phyloP scores from a whole-genome alignment of 1,140 invertebrate species.

The Centruroides sculpturatus region DNA sequence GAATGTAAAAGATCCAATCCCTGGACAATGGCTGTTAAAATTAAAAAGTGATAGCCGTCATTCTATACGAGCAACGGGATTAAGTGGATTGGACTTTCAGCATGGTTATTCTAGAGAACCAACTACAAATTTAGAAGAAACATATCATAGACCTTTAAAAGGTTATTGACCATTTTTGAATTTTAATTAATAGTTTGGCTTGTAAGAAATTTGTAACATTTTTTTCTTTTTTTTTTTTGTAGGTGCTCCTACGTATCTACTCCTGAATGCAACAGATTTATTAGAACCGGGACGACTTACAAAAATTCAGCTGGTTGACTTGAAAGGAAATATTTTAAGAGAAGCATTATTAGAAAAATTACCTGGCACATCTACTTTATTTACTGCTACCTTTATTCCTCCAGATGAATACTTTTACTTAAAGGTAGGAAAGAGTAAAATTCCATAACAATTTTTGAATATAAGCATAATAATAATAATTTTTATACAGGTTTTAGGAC shows the following conservation, averaged over 20 bases:
- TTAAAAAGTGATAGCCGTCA: slow-evolving; percentile 44
- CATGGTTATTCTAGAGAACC: slow-evolving; percentile 47
- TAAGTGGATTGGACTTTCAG: slow-evolving; percentile 46
- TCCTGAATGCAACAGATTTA: slow-evolving; percentile 35
- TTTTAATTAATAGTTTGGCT: not conserved
- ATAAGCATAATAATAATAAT: too few species aligned
- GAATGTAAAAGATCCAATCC: slow-evolving; percentile 44
- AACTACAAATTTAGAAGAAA: slow-evolving; percentile 36
- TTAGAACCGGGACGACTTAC: slow-evolving; percentile 28
- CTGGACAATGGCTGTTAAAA: slow-evolving; percentile 44
- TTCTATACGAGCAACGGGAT: slow-evolving; percentile 47
- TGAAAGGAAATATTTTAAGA: slow-evolving; percentile 32
- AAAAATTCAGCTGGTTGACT: slow-evolving; percentile 34
- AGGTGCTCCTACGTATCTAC: slow-evolving; percentile 35
- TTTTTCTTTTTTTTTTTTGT: slow-evolving; percentile 2
- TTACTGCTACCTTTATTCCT: slow-evolving; percentile 30
- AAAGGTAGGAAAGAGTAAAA: slow-evolving; percentile 25
- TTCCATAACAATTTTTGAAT: too few species aligned
- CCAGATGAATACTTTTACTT: slow-evolving; percentile 39
- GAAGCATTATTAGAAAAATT: slow-evolving; percentile 28
- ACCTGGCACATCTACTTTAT: slow-evolving; percentile 29
- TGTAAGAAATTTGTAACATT: not conserved
- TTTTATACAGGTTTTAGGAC: slow-evolving; percentile 25
- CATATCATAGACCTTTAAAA: slow-evolving; percentile 41
- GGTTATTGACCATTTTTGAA: slow-evolving; percentile 26